These are phyloP conservation scores for Hippopotamus amphibius DNA, from an alignment of 2,113 vertebrate genomes.

Conservation along the genomic window DNA sequence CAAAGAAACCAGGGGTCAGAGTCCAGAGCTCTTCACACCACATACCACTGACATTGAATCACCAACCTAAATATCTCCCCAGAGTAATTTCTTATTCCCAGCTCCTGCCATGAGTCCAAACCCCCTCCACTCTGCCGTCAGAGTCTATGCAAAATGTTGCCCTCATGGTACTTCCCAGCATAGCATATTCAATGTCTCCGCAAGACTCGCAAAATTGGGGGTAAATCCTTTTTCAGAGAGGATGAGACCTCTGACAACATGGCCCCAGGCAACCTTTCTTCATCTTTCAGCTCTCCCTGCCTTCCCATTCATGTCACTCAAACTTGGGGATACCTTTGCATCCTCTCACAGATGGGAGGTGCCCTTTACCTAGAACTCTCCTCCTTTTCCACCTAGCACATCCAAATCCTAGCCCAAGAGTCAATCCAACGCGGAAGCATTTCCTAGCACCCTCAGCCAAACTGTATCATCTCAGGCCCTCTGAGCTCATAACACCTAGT, in stretches of 20 bases:
- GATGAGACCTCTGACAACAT: background rate
- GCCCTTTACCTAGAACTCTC: background rate
- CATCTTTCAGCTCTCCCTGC: background rate
- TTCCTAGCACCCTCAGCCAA: background rate
- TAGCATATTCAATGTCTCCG: background rate
- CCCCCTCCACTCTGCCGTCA: background rate
- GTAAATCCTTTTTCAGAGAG: background rate
- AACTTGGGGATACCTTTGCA: background rate
- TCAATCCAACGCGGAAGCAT: background rate
- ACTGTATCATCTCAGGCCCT: background rate
- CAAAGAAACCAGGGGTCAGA: background rate
- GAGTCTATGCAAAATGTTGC: background rate
- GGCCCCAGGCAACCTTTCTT: background rate
- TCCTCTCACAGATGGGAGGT: background rate
- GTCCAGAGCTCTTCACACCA: too few relatives aligned
- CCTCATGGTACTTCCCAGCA: accelerated
- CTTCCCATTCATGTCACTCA: background rate
- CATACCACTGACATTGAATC: background rate
- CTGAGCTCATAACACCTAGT: background rate
- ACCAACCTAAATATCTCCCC: background rate
- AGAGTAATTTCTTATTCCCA: background rate
- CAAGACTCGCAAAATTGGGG: background rate
- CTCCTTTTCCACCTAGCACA: background rate
- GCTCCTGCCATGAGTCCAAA: background rate
- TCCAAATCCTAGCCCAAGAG: background rate